Evolutionary conservation across 2,113 vertebrate species (phyloP).

Genomic region (Mormoops blainvillei): DNA sequence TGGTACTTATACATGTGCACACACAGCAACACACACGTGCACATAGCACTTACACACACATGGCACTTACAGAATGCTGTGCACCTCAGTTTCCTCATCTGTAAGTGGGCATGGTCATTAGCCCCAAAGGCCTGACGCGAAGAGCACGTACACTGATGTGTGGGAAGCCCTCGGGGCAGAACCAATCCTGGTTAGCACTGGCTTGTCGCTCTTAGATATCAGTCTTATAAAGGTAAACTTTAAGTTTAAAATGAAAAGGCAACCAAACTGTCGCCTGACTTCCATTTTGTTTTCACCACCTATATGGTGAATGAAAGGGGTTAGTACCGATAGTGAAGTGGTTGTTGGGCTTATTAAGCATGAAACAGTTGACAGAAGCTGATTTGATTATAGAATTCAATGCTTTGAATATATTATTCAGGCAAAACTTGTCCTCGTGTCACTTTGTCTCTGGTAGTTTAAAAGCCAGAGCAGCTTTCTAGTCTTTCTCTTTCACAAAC

Average conservation of each 20-base stretch:
- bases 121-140: neutral
- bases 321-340: neutral
- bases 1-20: neutral
- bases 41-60: neutral
- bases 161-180: neutral
- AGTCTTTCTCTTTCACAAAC: constrained; percentile 16
- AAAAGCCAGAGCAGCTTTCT: neutral
- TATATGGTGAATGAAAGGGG: neutral
- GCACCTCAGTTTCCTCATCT: neutral
- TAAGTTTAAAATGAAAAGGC: constrained; percentile 21
- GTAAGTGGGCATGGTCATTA: neutral
- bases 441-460: neutral
- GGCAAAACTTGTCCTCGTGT: neutral
- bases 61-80: neutral
- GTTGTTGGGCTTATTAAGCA: neutral
- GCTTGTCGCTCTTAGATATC: neutral
- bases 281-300: neutral
- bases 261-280: neutral
- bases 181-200: neutral
- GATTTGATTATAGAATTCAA: neutral
- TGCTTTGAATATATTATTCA: neutral
- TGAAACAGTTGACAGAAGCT: neutral
- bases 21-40: neutral
- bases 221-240: neutral
- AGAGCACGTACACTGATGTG: neutral